Evolutionary conservation across 2,113 vertebrate genomes (phyloP), one percentile per base, ranked within the genome.

Genomic region (Callaeas wilsoni): DNA sequence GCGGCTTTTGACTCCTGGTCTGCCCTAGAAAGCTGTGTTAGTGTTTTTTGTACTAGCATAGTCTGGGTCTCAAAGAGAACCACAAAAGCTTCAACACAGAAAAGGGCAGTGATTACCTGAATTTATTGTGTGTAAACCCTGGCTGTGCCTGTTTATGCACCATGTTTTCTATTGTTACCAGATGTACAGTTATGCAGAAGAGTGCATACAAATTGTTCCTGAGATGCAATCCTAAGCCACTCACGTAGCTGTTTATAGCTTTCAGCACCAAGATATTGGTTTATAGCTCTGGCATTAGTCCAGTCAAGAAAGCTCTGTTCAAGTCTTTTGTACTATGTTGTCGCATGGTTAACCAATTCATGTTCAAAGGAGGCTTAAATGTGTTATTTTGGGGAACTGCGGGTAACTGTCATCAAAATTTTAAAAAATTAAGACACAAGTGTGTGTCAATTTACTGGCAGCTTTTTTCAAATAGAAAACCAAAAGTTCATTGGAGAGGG

Each of bases 131-230:
- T 90, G 71, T 84, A 67, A n/a, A 68, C 50, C 30, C 33, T 89
- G 68, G 29, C 64, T 60, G 20, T 71, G 83, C 68, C 82, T 94
- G 29, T 77, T 92, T 55, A 60, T 57, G 52, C 44, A 60, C 56
- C 67, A 39, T 30, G 49, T 94, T 94, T 84, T 80, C 82, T 77
- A 23, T 37, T 84, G 77, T 83, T 83, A 90, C 68, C 92, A 94
- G 76, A 86, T 90, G 73, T 64, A 80, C 32, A 78, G 80, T 84
- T 89, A 90, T 32, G 64, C 76, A 92, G 88, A 92, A 75, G 71
- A 90, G 90, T 26, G 64, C 86, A 81, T 89, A 93, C 29, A 94
- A 95, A 95, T 87, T 56, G 73, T 78, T 84, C 52, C 88, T 95
- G 90, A 95, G 21, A 49, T 89, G 60, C 47, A 88, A 75, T 77